Conservation (phyloP, 2,888 invertebrate genomes). For the Idaea dimidiata region DNA sequence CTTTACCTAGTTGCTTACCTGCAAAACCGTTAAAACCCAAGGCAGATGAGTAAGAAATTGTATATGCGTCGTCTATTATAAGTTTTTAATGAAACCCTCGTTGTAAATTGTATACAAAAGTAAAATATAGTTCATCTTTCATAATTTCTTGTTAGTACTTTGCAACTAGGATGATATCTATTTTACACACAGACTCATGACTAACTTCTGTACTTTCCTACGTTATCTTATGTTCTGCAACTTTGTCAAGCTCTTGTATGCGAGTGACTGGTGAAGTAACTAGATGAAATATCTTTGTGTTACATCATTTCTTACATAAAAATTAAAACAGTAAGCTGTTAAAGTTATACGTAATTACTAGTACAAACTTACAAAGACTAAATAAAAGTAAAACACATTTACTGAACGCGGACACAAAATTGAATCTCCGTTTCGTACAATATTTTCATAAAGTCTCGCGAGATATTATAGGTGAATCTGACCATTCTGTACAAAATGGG, state of each 20-base stretch:
- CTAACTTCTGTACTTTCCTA: slow-evolving; percentile 28
- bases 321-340: too few species aligned
- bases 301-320: not conserved
- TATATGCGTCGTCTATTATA: slow-evolving; percentile 4
- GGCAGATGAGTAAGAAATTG: not conserved
- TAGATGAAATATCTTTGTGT: not conserved
- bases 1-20: slow-evolving; percentile 38
- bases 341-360: too few species aligned
- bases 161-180: slow-evolving; percentile 38
- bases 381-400: not conserved
- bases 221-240: slow-evolving; percentile 18
- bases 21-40: slow-evolving; percentile 8
- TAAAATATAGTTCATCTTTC: slow-evolving; percentile 40
- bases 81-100: slow-evolving; percentile 12
- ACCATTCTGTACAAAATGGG: not conserved
- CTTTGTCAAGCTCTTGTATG: slow-evolving; percentile 7
- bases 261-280: not conserved
- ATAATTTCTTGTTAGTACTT: slow-evolving; percentile 45
- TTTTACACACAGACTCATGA: slow-evolving; percentile 14
- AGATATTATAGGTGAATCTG: not conserved
- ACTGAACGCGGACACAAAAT: slow-evolving; percentile 23
- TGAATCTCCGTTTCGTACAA: slow-evolving; percentile 28
- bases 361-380: not conserved
- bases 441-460: slow-evolving; percentile 34
- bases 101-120: slow-evolving; percentile 36